Conservation (phyloP, 2,797 vertebrate species). For the Gambusia yucatana region DNA sequence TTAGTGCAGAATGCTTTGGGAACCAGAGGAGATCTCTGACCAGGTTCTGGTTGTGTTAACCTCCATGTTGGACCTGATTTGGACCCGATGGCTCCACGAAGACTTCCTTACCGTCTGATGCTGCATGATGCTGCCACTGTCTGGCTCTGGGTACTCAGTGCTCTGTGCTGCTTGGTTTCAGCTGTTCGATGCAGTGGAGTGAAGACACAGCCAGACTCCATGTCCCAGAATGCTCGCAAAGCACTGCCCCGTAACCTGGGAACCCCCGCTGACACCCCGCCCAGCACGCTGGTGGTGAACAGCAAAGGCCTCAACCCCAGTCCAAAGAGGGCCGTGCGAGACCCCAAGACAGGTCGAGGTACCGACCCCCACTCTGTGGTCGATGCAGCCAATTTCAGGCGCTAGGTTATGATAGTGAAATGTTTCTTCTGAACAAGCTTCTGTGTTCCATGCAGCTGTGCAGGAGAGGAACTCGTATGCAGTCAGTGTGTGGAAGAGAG, state of each 20-base stretch:
- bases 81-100: not conserved
- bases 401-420: not conserved
- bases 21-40: not conserved
- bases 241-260: slow-evolving; percentile 90
- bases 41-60: not conserved
- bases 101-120: not conserved
- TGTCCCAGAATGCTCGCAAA: slow-evolving; percentile 98
- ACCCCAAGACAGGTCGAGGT: slow-evolving; percentile 99
- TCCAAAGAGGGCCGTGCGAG: slow-evolving; percentile 94
- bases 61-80: not conserved
- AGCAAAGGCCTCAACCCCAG: slow-evolving; percentile 93
- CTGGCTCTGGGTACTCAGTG: not conserved
- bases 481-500: slow-evolving; percentile 98
- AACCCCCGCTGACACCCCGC: slow-evolving; percentile 93
- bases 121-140: not conserved
- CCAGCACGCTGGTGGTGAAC: slow-evolving; percentile 86
- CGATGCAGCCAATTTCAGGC: not conserved
- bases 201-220: slow-evolving; percentile 96
- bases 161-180: slow-evolving; percentile 51
- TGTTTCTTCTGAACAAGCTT: not conserved
- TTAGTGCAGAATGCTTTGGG: not conserved
- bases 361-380: not conserved
- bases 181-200: slow-evolving; percentile 92
- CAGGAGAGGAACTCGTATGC: slow-evolving; percentile 99
- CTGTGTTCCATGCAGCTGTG: slow-evolving; percentile 83